Conservation (phyloP, 1,140 invertebrate genomes). For the Colletes gigas region DNA sequence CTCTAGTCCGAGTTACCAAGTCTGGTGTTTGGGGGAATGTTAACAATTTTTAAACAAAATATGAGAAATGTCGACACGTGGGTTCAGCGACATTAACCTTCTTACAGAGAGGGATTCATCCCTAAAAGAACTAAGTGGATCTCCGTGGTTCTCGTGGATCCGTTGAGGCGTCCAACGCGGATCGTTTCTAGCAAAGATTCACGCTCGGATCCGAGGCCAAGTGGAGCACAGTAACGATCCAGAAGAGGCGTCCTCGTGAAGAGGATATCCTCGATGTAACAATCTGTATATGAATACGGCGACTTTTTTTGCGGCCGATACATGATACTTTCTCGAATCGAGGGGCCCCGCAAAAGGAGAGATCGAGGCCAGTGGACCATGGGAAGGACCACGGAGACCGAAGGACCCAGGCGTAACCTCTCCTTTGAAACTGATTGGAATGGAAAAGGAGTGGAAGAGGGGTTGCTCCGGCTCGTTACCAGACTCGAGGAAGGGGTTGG, state of each 20-base stretch:
- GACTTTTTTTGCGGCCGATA: conserved; percentile 60
- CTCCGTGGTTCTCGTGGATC: conserved; percentile 36
- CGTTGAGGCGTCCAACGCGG: conserved; percentile 38
- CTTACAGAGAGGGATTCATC: background rate
- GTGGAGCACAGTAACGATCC: conserved; percentile 13
- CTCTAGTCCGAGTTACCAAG: too few species aligned
- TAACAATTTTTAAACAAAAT: too few species aligned
- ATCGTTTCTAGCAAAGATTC: conserved; percentile 44
- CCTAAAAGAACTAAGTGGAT: too few species aligned
- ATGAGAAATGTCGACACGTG: too few species aligned
- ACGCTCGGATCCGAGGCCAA: conserved; percentile 26
- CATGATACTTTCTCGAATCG: conserved; percentile 65
- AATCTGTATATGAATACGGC: conserved; percentile 63
- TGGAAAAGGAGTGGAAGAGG: conserved; percentile 55
- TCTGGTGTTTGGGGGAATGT: too few species aligned
- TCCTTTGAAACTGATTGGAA: conserved; percentile 65
- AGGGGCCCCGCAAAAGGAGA: conserved; percentile 22
- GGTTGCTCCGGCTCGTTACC: conserved; percentile 58
- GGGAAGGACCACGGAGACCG: conserved; percentile 46
- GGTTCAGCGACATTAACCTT: background rate
- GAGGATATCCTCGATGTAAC: conserved; percentile 58
- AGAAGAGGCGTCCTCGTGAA: conserved; percentile 16
- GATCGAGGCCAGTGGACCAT: conserved; percentile 66
- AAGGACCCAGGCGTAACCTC: conserved; percentile 16
- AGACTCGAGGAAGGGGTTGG: conserved; percentile 58